Percentiles rank a stretch among this genome's conserved stretches.
Conservation (phyloP, 2,797 vertebrate species). For the Falco novaeseelandiae region DNA sequence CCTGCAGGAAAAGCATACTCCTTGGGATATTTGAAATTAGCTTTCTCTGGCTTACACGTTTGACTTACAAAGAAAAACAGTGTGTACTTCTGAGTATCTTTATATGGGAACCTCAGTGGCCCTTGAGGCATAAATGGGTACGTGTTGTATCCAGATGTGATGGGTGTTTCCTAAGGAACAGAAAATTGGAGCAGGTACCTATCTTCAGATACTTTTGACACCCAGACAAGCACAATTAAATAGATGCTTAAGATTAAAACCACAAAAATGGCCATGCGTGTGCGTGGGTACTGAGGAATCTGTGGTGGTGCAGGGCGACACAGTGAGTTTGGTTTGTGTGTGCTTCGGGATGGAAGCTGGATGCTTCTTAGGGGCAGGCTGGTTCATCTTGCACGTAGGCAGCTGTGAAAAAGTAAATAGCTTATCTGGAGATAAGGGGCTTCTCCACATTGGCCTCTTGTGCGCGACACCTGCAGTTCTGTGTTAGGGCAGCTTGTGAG, state of each 20-base stretch:
- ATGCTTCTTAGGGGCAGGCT: not conserved
- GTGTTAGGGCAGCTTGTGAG: fast-evolving
- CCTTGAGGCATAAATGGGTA: no score
- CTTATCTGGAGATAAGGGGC: not conserved
- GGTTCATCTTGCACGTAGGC: not conserved
- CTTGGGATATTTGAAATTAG: not conserved
- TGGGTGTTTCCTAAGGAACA: not conserved
- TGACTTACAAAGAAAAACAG: fast-evolving
- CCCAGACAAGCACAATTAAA: not conserved
- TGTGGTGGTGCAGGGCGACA: not conserved
- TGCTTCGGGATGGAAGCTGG: not conserved
- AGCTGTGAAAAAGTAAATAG: not conserved
- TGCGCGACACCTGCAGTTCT: fast-evolving
- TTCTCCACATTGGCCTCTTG: not conserved
- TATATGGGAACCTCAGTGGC: not conserved
- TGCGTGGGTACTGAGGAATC: not conserved
- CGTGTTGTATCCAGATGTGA: fast-evolving
- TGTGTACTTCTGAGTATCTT: no score
- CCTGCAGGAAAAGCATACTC: not conserved
- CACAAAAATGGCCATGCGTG: fast-evolving
- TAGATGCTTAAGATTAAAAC: not conserved
- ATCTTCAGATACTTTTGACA: not conserved
- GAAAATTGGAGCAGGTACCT: not conserved
- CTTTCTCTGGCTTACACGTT: not conserved
- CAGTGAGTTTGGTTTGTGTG: fast-evolving